phyloP scores from a whole-genome alignment of 2,888 invertebrate genomes.

The Spisula solida region DNA sequence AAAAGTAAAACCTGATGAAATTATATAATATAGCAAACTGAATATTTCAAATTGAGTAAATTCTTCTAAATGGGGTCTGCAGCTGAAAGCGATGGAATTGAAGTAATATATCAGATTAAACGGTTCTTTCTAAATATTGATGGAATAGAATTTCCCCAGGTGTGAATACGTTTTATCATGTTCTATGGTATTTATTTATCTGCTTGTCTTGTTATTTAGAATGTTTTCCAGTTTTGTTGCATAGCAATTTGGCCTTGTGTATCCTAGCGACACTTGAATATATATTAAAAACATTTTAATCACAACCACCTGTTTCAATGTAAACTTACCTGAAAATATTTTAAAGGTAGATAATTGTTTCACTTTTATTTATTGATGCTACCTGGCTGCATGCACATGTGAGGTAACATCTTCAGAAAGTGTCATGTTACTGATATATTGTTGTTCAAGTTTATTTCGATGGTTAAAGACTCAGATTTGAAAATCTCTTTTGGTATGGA shows the following conservation, averaged over 20 bases:
- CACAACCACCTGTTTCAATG: neutral
- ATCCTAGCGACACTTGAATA: neutral
- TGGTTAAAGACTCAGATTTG: neutral
- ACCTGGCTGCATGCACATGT: neutral
- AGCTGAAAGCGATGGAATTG: slow-evolving; percentile 7
- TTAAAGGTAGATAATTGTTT: slow-evolving; percentile 2
- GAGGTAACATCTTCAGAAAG: neutral
- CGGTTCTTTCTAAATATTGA: neutral
- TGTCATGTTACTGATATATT: neutral
- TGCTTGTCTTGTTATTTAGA: slow-evolving; percentile 17
- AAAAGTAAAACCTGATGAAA: too few relatives aligned
- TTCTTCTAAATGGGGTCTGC: neutral
- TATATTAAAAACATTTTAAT: neutral
- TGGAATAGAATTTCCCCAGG: slow-evolving; percentile 11
- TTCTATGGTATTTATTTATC: neutral
- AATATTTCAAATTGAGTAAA: too few relatives aligned
- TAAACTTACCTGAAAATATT: neutral
- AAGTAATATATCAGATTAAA: neutral
- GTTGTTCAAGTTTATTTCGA: too few relatives aligned
- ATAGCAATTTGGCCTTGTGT: neutral
- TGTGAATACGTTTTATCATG: slow-evolving; percentile 16
- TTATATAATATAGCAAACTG: too few relatives aligned
- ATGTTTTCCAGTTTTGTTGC: neutral
- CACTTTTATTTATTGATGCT: neutral
- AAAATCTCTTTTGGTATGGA: neutral